Conservation (phyloP, 2,888 invertebrate genomes). For the Meloe dianella region DNA sequence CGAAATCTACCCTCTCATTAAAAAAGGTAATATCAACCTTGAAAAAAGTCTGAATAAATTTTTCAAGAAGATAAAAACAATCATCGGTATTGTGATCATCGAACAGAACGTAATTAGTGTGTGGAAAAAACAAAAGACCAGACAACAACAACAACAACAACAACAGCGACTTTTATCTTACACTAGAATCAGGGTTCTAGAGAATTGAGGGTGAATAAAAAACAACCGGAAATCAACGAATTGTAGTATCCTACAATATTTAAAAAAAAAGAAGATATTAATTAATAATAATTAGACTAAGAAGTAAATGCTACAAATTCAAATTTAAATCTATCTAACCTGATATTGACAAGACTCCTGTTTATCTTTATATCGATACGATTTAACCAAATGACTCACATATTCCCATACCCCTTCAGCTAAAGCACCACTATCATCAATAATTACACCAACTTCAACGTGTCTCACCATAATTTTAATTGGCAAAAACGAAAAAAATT, state of each 20-base stretch:
- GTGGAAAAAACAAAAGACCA: slow-evolving; percentile 26
- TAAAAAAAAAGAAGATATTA: too few relatives aligned
- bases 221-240: too few relatives aligned
- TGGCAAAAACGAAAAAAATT: too few relatives aligned
- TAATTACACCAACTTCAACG: slow-evolving; percentile 62
- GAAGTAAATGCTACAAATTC: too few relatives aligned
- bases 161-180: neutral
- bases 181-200: neutral
- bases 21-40: slow-evolving; percentile 20
- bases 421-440: slow-evolving; percentile 62
- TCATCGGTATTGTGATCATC: slow-evolving; percentile 18
- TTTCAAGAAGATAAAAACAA: too few relatives aligned
- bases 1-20: slow-evolving; percentile 14
- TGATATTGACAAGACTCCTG: slow-evolving; percentile 38
- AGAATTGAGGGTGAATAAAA: neutral
- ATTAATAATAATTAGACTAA: too few relatives aligned
- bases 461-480: slow-evolving; percentile 50
- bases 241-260: too few relatives aligned
- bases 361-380: slow-evolving; percentile 55
- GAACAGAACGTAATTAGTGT: slow-evolving; percentile 25
- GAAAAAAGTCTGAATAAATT: slow-evolving; percentile 22
- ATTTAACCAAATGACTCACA: slow-evolving; percentile 69
- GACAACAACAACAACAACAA: too few relatives aligned
- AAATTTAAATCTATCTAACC: too few relatives aligned
- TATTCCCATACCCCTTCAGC: slow-evolving; percentile 72